These are phyloP conservation scores for Erynnis tages DNA, from an alignment of 2,888 invertebrate genomes.

Conservation along the genomic window DNA sequence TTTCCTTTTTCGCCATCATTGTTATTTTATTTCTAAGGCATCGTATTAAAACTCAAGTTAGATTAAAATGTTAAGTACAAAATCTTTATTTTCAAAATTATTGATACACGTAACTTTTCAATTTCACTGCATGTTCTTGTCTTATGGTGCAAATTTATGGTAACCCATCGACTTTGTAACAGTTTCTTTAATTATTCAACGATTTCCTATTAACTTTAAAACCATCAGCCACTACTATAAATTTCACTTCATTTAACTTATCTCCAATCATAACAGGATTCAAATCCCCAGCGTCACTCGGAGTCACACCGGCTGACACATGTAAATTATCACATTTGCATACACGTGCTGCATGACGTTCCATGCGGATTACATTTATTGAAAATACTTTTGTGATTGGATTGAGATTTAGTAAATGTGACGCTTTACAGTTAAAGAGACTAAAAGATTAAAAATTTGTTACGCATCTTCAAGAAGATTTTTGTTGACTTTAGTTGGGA, in stretches of 20 bases:
- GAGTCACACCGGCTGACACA: conserved; percentile 41
- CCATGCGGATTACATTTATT: conserved; percentile 70
- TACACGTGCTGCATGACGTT: conserved; percentile 57
- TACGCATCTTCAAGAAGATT: conserved; percentile 3
- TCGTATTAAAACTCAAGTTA: no score
- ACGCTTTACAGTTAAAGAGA: background rate
- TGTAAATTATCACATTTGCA: conserved; percentile 60
- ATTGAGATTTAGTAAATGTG: conserved; percentile 10
- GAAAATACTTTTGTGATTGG: conserved; percentile 48
- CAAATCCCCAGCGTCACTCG: conserved; percentile 25
- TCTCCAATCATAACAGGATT: conserved; percentile 23
- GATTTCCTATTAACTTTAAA: background rate
- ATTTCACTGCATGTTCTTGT: no score
- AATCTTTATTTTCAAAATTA: no score
- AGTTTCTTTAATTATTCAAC: no score
- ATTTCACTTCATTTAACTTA: conserved; percentile 19
- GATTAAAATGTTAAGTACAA: no score
- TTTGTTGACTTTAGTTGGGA: background rate
- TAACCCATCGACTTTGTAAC: no score
- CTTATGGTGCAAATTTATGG: no score
- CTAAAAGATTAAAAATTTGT: conserved; percentile 20
- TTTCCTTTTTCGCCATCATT: no score
- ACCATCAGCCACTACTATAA: conserved; percentile 28
- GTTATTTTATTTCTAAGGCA: no score
- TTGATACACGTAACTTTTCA: no score